Evolutionary conservation across 1,140 invertebrate species (phyloP), one percentile per base, ranked within the genome.

Genomic region (Microplitis demolitor): DNA sequence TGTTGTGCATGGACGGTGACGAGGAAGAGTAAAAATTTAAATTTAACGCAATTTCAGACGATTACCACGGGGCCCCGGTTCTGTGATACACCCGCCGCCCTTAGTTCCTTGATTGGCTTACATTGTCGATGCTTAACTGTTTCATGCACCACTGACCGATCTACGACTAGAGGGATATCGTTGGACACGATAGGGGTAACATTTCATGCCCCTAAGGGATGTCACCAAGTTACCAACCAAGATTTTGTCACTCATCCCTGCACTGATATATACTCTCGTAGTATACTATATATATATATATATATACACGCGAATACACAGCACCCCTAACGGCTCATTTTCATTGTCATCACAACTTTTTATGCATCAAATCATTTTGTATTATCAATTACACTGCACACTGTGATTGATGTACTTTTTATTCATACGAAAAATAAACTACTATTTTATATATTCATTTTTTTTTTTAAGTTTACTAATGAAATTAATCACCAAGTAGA

Each of bases 51-150:
- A 87, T 87, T 82, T 76, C 80, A 74, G 76, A 76, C 84, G 84
- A 87, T 87, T 87, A 87, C 80, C 79, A 74, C 78, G 78, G 74
- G 73, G 70, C 71, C 76, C 76, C 31, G 39, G 60, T 50, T 50
- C 68, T 72, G 64, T 75, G 74, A 68, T 73, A 77, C 77, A 68
- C 77, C 82, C 50, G 61, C 62, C 51, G 35, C 51, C 35, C 58
- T 64, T 39, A 71, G 69, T 58, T 45, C 76, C 82, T 82, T 87
- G 84, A 87, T 87, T 86, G 84, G 85, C 85, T 86, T 86, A 86
- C 82, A 86, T 87, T 87, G 85, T 87, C 84, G 83, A 81, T 87
- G 86, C 84, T 87, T 86, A 86, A 87, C 84, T 83, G 85, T 86
- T 86, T 87, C 84, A 87, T 87, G 85, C 86, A 84, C 84, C 85